phyloP scores from a whole-genome alignment of 2,113 vertebrate species.

The Blennius ocellaris region DNA sequence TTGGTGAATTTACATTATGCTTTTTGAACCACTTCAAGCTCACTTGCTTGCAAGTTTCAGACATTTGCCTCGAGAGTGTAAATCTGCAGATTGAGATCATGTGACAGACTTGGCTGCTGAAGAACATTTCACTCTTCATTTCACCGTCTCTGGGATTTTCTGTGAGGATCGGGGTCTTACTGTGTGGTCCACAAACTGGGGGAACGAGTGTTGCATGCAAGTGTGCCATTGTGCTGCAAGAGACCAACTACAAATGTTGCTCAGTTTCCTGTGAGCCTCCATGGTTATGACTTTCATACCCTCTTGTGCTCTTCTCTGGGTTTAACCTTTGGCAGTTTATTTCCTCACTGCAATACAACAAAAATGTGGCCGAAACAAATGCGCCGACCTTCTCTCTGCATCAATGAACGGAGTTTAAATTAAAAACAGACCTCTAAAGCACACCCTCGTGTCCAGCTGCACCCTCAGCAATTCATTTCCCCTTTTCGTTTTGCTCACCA shows the following conservation, averaged over 20 bases:
- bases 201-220: not conserved
- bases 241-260: not conserved
- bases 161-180: not conserved
- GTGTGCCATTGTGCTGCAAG: not conserved
- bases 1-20: too few relatives aligned
- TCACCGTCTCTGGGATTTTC: not conserved
- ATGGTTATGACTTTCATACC: not conserved
- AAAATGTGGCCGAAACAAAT: constrained; percentile 49
- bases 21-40: not conserved
- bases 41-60: not conserved
- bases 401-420: constrained; percentile 75
- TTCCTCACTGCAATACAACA: constrained; percentile 35
- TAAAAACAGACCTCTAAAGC: constrained; percentile 78
- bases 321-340: not conserved
- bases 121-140: constrained; percentile 4
- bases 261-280: not conserved
- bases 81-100: constrained; percentile 23
- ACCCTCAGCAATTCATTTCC: constrained; percentile 62
- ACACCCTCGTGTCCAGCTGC: constrained; percentile 58
- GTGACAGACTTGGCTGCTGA: not conserved
- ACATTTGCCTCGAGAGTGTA: constrained; percentile 1
- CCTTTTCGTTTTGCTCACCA: constrained; percentile 37
- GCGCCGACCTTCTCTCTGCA: constrained; percentile 50
- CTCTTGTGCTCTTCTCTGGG: not conserved
- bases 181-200: not conserved